Percentiles rank a stretch among this genome's conserved stretches.
phyloP scores from a whole-genome alignment of 2,797 vertebrate genomes.

The Intellagama lesueurii region DNA sequence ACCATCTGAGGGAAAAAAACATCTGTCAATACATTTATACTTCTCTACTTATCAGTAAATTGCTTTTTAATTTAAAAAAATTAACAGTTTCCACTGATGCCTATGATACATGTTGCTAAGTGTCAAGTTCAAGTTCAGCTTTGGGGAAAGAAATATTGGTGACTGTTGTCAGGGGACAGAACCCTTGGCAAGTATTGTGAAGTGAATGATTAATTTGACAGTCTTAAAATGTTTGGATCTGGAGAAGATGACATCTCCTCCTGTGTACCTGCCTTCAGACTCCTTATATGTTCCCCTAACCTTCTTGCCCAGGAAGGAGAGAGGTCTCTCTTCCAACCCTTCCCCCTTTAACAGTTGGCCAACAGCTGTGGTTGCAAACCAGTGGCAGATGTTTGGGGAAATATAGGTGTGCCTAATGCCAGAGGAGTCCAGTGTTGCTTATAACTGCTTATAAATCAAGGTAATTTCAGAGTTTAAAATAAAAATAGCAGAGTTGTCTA shows the following conservation, averaged over 20 bases:
- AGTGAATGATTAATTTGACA: too few species aligned
- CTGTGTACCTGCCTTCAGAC: neutral
- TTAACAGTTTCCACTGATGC: neutral
- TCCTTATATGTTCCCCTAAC: neutral
- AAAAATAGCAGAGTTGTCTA: neutral
- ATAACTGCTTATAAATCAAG: neutral
- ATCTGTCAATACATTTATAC: neutral
- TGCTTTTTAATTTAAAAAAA: neutral
- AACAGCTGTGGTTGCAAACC: too few species aligned
- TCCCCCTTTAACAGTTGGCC: neutral
- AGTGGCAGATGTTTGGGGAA: neutral
- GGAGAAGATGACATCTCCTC: neutral
- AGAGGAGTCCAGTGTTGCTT: neutral
- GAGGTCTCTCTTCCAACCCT: neutral
- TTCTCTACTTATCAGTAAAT: neutral
- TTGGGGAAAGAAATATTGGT: too few species aligned
- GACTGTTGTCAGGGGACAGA: neutral
- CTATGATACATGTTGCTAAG: neutral
- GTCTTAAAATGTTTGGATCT: neutral
- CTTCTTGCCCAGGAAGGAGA: too few species aligned
- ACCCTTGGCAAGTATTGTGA: neutral
- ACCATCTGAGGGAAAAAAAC: conserved; percentile 71
- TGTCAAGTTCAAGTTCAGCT: neutral
- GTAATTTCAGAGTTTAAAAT: neutral
- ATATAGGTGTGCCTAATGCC: neutral